These are phyloP conservation scores for Entomobrya multifasciata DNA, from an alignment of 2,888 invertebrate species.

Conservation along the genomic window DNA sequence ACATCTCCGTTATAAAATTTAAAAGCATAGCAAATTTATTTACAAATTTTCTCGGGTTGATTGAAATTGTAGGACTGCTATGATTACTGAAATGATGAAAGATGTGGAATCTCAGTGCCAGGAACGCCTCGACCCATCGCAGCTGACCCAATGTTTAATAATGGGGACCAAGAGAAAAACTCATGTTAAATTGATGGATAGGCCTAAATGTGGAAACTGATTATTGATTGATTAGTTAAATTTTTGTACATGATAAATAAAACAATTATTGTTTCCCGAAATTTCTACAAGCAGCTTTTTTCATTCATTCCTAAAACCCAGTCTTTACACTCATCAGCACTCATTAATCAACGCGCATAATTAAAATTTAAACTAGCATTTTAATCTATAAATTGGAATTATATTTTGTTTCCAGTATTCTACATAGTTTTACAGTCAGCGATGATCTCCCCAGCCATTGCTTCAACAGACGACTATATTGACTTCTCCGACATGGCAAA, in stretches of 20 bases:
- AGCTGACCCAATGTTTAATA: constrained; percentile 60
- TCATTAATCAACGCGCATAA: no score
- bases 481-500: constrained; percentile 79
- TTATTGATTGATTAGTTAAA: no score
- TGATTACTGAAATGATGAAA: constrained; percentile 84
- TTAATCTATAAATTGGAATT: not conserved
- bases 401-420: constrained; percentile 5
- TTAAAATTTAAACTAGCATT: not conserved
- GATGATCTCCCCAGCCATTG: constrained; percentile 5
- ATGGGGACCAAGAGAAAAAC: constrained; percentile 75
- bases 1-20: no score
- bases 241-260: no score
- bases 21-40: not conserved
- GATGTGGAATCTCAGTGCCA: constrained; percentile 81
- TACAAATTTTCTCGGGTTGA: not conserved
- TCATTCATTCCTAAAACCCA: no score
- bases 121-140: constrained; percentile 26
- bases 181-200: constrained; percentile 72
- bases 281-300: no score
- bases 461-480: constrained; percentile 67
- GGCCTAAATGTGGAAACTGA: constrained; percentile 71
- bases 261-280: no score
- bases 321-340: no score
- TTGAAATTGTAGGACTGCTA: constrained; percentile 82
- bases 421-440: not conserved